Evolutionary conservation across 2,888 invertebrate genomes (phyloP), one percentile per base, ranked within the genome.

Genomic region (Dicyrtoma fusca): DNA sequence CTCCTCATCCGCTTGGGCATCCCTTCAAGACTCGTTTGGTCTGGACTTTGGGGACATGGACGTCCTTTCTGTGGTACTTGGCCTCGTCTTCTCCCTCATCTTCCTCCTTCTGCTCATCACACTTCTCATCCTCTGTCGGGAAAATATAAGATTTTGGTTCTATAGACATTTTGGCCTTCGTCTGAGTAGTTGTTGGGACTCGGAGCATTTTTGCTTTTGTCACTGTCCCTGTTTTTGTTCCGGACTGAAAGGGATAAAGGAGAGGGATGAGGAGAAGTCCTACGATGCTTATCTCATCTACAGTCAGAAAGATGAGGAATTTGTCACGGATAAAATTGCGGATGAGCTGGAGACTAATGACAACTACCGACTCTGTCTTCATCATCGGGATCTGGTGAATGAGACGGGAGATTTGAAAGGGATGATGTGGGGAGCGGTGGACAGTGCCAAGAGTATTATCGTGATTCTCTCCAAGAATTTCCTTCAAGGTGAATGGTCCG

Each of bases 111-210:
- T 75, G 21, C 65, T 72, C 17, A 55, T 88, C 83, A 86, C 87
- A 78, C 88, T 88, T 80, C 85, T 89, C 81, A 85, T 89, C 81
- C 85, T 89, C 77, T 89, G 89, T 74, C 89, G 89, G 82, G 89
- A 88, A 89, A 88, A 85, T 90, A 90, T 92, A 73, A 88, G 90
- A 77, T 85, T 92, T 75, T 92, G 92, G 91, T 88, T 91, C 81
- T 91, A 91, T 84, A 89, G 91, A 17, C 88, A 87, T 79, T 94
- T 91, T 83, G 92, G 92, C 49, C 86, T 92, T 64, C 86, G 92
- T 81, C 86, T 92, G 6, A 86, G 85, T 49, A 82, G 69, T 78
- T 74, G 55, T 19, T 13, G 21, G 19, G 23, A 13, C 13, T 55
- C 55, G 6, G 19, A 5, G 5, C 13, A 34, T 34, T 34, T 34